These are phyloP conservation scores for Parazoanthus darwini DNA, from an alignment of 92 coral and sea anemone genomes.

Conservation along the genomic window DNA sequence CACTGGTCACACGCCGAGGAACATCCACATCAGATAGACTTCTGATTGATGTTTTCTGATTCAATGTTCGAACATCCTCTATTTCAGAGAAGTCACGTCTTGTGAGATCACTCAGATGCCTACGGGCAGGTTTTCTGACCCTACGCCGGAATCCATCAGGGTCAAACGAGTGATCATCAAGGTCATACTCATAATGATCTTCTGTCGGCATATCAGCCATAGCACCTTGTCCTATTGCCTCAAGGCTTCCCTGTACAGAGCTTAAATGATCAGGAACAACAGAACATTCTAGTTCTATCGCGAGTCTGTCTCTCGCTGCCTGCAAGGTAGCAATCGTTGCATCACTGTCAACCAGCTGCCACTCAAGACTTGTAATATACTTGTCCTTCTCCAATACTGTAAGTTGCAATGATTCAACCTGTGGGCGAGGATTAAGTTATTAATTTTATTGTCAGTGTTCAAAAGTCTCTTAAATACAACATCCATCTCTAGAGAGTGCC, in stretches of 20 bases:
- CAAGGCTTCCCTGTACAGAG: constrained; percentile 77
- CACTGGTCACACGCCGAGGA: constrained; percentile 54
- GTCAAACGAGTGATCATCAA: constrained; percentile 52
- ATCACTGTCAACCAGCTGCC: constrained; percentile 93
- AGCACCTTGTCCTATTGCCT: constrained; percentile 46
- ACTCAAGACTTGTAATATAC: constrained; percentile 83
- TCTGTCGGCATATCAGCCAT: constrained; percentile 51
- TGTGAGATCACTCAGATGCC: constrained; percentile 89
- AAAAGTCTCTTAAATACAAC: neutral
- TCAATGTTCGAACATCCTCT: constrained; percentile 65
- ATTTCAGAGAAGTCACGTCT: constrained; percentile 73
- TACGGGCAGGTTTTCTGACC: constrained; percentile 75
- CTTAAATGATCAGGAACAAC: constrained; percentile 58
- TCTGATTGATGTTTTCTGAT: constrained; percentile 49
- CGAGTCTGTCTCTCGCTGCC: constrained; percentile 88
- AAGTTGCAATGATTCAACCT: constrained; percentile 78
- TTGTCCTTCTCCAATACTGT: constrained; percentile 86
- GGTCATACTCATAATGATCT: constrained; percentile 47
- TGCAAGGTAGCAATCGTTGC: constrained; percentile 88
- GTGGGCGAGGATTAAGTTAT: neutral
- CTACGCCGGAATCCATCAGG: constrained; percentile 47
- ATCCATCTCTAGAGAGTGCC: no score
- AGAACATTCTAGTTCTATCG: constrained; percentile 84
- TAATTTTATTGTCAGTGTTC: neutral
- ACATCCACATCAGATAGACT: constrained; percentile 85